A percentile compares a stretch with the other conserved stretches of the same genome.
Evolutionary conservation across 2,888 invertebrate species (phyloP).

Genomic region (Eristalinus aeneus): DNA sequence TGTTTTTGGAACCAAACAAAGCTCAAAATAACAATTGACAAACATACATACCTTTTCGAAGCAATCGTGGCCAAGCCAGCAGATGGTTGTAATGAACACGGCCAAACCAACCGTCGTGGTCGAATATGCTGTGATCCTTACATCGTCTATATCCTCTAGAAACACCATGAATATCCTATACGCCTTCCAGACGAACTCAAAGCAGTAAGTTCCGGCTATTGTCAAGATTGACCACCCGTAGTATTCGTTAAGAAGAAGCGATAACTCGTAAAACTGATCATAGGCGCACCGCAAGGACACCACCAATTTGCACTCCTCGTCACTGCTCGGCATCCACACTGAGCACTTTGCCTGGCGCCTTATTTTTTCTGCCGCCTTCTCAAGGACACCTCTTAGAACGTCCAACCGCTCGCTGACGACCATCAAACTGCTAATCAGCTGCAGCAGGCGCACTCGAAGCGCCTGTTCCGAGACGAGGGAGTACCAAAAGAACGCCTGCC

Average conservation of each 20-base stretch:
- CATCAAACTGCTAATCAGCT: conserved; percentile 42
- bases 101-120: background rate
- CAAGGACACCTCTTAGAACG: conserved; percentile 25
- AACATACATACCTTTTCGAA: conserved; percentile 38
- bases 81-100: conserved; percentile 17
- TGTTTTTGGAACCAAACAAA: background rate
- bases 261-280: conserved; percentile 74
- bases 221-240: conserved; percentile 78
- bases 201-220: conserved; percentile 74
- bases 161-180: conserved; percentile 75
- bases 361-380: conserved; percentile 21
- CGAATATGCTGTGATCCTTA: background rate
- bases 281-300: conserved; percentile 74
- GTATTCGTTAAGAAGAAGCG: conserved; percentile 74
- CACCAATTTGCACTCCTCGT: conserved; percentile 59
- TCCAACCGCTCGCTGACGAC: conserved; percentile 35
- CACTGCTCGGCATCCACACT: conserved; percentile 32
- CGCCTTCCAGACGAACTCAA: conserved; percentile 76
- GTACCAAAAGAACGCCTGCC: conserved; percentile 21
- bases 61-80: conserved; percentile 47
- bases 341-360: background rate
- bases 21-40: background rate
- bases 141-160: background rate
- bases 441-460: conserved; percentile 51
- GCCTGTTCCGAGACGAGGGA: conserved; percentile 37